Evolutionary conservation across 2,797 vertebrate genomes (phyloP), one percentile per base, ranked within the genome.

Genomic region (Enteromius unitaeniatus): DNA sequence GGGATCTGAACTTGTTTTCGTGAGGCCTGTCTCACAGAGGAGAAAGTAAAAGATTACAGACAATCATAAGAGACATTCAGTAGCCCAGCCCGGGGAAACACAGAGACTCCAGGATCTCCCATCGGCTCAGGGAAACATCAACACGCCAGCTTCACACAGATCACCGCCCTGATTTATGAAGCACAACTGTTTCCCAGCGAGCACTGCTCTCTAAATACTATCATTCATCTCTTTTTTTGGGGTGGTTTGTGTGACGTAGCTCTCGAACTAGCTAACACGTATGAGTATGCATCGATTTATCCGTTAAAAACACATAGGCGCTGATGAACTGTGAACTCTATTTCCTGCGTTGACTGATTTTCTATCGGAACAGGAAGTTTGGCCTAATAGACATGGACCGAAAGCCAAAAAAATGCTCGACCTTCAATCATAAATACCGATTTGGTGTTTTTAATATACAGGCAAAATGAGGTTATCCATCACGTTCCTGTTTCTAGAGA

Each of bases 41-140:
- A 31, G 37, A 72, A 37, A 51, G 45, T 37, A 73, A 73, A 28
- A 73, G 68, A 81, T 73, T 81, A 73, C 37, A 62, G 79, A 51
- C 40, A 10, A 70, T 19, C 62, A 68, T 42, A 23, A 53, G 31
- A 55, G 47, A 26, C 47, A 37, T 55, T 69, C 34, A 47, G 72
- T 42, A 72, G 51, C 51, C 49, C 8, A 55, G 26, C 49, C 34
- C 47, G 26, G 15, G 7, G 5, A 55, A 13, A 45, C n/a, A 70
- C 51, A 80, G n/a, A 55, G 45, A 53, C 28, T n/a, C 47, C 13
- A 14, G n/a, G 37, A n/a, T 49, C 40, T 47, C 21, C 21, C 3
- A 31, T 7, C 45, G 2, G 40, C 28, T 53, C 26, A 37, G 45
- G 14, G 23, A 73, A 58, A 73, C 53, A 81, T 58, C 37, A 70